phyloP scores from a whole-genome alignment of 1,140 invertebrate genomes.

The Archegozetes longisetosus region DNA sequence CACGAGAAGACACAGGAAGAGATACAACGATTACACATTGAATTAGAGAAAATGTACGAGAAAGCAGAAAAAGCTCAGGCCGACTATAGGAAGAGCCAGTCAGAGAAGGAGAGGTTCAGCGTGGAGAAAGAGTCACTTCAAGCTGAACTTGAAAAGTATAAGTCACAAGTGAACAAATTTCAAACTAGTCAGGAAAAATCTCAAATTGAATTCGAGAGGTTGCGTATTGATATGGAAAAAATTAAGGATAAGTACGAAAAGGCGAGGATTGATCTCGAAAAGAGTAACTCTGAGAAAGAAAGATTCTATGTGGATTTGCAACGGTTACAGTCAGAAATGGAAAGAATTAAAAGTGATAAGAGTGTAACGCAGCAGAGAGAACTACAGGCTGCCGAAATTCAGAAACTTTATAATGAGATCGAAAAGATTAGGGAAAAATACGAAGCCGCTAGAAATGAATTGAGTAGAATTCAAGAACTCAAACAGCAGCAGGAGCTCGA shows the following conservation, averaged over 20 bases:
- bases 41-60: conserved; percentile 76
- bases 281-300: conserved; percentile 42
- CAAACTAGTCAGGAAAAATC: conserved; percentile 54
- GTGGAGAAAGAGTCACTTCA: conserved; percentile 53
- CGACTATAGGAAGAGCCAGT: conserved; percentile 61
- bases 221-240: conserved; percentile 69
- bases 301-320: conserved; percentile 42
- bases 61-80: conserved; percentile 66
- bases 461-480: conserved; percentile 19
- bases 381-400: conserved; percentile 21
- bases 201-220: conserved; percentile 55
- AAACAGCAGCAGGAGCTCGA: conserved; percentile 21
- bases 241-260: conserved; percentile 65
- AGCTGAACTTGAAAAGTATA: conserved; percentile 57
- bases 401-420: conserved; percentile 41
- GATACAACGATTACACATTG: conserved; percentile 60
- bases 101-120: conserved; percentile 49
- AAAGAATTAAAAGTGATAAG: conserved; percentile 17
- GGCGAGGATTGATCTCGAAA: conserved; percentile 53
- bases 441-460: conserved; percentile 18
- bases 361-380: conserved; percentile 25
- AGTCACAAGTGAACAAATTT: conserved; percentile 56
- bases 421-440: conserved; percentile 42
- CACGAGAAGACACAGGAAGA: conserved; percentile 77
- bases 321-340: conserved; percentile 18